Conservation (phyloP, 2,797 vertebrate genomes). For the Argyrosomus regius region DNA sequence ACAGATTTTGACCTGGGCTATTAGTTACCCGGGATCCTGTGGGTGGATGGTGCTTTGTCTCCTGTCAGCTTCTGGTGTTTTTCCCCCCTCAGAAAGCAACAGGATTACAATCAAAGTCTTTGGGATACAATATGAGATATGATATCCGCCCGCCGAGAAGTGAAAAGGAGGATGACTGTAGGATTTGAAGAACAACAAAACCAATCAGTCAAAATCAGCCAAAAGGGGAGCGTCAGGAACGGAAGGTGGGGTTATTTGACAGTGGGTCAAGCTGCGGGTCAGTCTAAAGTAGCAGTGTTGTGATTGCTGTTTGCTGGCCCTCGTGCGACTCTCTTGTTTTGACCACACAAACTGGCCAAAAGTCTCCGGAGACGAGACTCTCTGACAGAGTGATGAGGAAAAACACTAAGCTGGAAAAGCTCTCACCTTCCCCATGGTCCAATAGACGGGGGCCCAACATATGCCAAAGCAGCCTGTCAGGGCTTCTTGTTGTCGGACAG, state of each 20-base stretch:
- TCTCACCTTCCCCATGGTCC: conserved; percentile 67
- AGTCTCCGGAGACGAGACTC: conserved; percentile 65
- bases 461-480: conserved; percentile 69
- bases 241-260: conserved; percentile 54
- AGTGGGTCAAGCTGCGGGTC: conserved; percentile 74
- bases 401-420: conserved; percentile 70
- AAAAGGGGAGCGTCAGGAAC: conserved; percentile 50
- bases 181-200: conserved; percentile 55
- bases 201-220: conserved; percentile 70
- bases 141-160: conserved; percentile 53
- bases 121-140: conserved; percentile 68
- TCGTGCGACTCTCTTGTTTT: conserved; percentile 69
- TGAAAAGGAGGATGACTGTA: conserved; percentile 42
- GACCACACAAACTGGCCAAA: conserved; percentile 72
- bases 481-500: conserved; percentile 72
- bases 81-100: conserved; percentile 68
- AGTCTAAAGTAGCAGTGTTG: conserved; percentile 51
- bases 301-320: conserved; percentile 57
- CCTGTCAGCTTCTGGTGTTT: conserved; percentile 72
- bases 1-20: conserved; percentile 84
- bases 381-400: conserved; percentile 73
- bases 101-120: conserved; percentile 72
- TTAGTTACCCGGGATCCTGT: conserved; percentile 84
- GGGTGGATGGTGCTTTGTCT: conserved; percentile 81
- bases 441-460: conserved; percentile 58